Conservation (phyloP, 2,797 vertebrate species). For the Crenichthys baileyi region DNA sequence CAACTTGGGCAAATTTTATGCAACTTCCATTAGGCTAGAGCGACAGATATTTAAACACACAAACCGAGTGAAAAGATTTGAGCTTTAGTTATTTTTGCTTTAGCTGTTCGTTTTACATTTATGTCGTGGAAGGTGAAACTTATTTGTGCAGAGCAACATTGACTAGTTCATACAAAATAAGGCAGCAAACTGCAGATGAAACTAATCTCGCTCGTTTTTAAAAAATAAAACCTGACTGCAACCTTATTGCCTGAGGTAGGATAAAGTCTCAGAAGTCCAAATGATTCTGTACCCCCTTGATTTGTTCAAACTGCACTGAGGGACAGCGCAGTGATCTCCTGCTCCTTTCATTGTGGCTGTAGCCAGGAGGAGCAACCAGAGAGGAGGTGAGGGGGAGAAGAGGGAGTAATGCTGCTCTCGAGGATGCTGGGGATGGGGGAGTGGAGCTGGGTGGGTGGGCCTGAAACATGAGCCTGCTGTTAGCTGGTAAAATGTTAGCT, state of each 20-base stretch:
- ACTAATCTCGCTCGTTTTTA: background rate
- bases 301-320: slow-evolving; percentile 61
- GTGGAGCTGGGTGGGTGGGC: slow-evolving; percentile 45
- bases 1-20: too few species aligned
- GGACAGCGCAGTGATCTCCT: slow-evolving; percentile 48
- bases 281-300: slow-evolving; percentile 23
- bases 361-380: slow-evolving; percentile 22
- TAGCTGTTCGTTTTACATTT: background rate
- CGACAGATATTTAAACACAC: background rate
- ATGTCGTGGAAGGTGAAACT: background rate
- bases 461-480: slow-evolving; percentile 38
- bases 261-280: background rate
- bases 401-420: slow-evolving; percentile 14
- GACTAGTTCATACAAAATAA: background rate
- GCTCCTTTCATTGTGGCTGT: slow-evolving; percentile 33
- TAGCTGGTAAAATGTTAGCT: background rate
- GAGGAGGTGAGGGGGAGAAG: slow-evolving; percentile 38
- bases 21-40: background rate
- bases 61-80: background rate
- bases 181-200: background rate
- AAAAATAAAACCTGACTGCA: background rate
- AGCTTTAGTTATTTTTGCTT: background rate
- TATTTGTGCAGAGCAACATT: background rate
- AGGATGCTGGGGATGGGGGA: slow-evolving; percentile 20
- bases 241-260: background rate